phyloP scores from a whole-genome alignment of 2,888 invertebrate species.

The Andricus curvator region DNA sequence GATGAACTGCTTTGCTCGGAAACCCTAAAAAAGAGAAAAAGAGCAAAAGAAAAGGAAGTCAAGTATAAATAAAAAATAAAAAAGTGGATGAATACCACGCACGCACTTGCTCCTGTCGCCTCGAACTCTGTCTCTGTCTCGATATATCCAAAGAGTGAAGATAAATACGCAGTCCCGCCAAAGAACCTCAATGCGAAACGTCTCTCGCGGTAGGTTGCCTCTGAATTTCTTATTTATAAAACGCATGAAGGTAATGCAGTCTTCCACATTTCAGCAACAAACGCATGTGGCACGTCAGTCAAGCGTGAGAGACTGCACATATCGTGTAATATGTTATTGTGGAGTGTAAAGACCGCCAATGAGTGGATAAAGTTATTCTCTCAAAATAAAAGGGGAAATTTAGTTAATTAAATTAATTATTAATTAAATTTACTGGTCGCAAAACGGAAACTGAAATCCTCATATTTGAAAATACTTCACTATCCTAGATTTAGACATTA shows the following conservation, averaged over 20 bases:
- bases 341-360: neutral
- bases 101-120: conserved; percentile 40
- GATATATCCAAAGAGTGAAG: conserved; percentile 26
- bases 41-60: neutral
- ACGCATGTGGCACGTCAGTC: conserved; percentile 8
- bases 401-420: too few relatives aligned
- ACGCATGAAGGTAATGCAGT: conserved; percentile 2
- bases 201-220: conserved; percentile 1
- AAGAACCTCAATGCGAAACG: conserved; percentile 12
- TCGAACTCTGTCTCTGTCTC: conserved; percentile 24
- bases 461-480: too few relatives aligned
- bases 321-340: neutral
- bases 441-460: too few relatives aligned
- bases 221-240: conserved; percentile 10
- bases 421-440: too few relatives aligned
- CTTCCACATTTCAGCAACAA: conserved; percentile 1
- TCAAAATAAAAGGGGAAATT: neutral
- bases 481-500: too few relatives aligned
- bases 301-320: conserved; percentile 1
- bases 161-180: conserved; percentile 4
- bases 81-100: conserved; percentile 28
- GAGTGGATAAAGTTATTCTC: too few relatives aligned
- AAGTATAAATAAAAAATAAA: conserved; percentile 5
- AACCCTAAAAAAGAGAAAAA: conserved; percentile 7
- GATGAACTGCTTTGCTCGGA: conserved; percentile 30